Percentiles rank a stretch among this genome's conserved stretches.
Evolutionary conservation across 1,140 invertebrate genomes (phyloP).

Genomic region (Meloidogyne hapla): DNA sequence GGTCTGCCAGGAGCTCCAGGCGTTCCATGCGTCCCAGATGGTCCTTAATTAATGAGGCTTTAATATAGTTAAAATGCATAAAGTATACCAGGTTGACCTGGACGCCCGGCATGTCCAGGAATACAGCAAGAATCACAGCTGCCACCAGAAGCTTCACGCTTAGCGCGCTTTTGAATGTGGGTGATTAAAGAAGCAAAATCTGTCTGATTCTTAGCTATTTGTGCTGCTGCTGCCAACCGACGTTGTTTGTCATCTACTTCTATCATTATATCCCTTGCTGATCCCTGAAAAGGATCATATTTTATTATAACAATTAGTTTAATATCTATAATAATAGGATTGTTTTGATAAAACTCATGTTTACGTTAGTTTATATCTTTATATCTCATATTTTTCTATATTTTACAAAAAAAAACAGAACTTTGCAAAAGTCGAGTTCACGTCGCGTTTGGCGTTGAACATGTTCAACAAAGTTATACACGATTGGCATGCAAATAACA

Average conservation of each 20-base stretch:
- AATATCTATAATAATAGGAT: too few species aligned
- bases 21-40: constrained; percentile 7
- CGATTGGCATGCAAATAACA: constrained; percentile 58
- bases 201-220: constrained; percentile 4
- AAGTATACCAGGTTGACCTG: background rate
- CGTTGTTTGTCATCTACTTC: constrained; percentile 41
- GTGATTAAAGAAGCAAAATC: constrained; percentile 16
- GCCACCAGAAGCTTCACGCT: constrained; percentile 6
- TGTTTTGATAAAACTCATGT: too few species aligned
- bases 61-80: background rate
- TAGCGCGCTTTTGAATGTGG: constrained; percentile 21
- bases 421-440: constrained; percentile 63
- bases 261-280: constrained; percentile 53
- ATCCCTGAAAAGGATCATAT: constrained; percentile 35
- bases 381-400: too few species aligned
- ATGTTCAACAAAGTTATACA: constrained; percentile 64
- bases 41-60: constrained; percentile 13
- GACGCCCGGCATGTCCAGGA: constrained; percentile 50
- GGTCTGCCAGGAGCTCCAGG: constrained; percentile 45
- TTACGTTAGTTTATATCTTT: too few species aligned
- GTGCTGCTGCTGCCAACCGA: background rate
- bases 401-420: constrained; percentile 34
- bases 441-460: constrained; percentile 62
- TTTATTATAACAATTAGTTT: too few species aligned
- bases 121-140: constrained; percentile 49